Evolutionary conservation across 2,888 invertebrate genomes (phyloP).

Genomic region (Synanthedon formicaeformis): DNA sequence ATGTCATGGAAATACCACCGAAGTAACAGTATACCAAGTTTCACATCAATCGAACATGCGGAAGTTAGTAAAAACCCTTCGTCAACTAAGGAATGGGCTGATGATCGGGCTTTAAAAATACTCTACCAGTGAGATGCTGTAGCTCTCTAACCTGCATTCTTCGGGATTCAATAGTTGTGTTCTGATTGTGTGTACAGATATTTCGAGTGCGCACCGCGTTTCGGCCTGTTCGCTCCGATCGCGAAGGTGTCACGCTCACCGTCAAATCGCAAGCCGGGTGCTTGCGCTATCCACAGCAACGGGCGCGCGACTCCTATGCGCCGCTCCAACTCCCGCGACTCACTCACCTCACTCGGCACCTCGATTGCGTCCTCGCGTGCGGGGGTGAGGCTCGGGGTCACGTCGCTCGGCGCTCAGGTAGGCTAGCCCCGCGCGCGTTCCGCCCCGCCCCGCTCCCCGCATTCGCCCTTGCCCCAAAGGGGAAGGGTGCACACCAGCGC

Average conservation of each 20-base stretch:
- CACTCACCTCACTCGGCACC: conserved; percentile 77
- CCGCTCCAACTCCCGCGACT: conserved; percentile 87
- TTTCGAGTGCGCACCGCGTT: conserved; percentile 91
- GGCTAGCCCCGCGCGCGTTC: conserved; percentile 71
- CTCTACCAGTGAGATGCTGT: neutral
- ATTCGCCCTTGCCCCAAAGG: conserved; percentile 36
- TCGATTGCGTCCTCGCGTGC: conserved; percentile 72
- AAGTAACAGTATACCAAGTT: too few relatives aligned
- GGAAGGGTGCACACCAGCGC: conserved; percentile 14
- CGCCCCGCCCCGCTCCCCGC: conserved; percentile 33
- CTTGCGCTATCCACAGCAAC: conserved; percentile 74
- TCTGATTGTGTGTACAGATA: conserved; percentile 74
- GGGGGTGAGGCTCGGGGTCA: conserved; percentile 81
- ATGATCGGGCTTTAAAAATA: neutral
- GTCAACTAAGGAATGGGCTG: too few relatives aligned
- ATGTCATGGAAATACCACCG: too few relatives aligned
- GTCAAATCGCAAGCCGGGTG: conserved; percentile 75
- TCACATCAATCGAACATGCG: too few relatives aligned
- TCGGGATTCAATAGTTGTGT: neutral
- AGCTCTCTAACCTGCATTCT: neutral
- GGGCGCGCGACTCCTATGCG: conserved; percentile 72
- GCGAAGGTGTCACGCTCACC: conserved; percentile 91
- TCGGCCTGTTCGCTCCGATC: conserved; percentile 93
- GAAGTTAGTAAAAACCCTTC: too few relatives aligned
- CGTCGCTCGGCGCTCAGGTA: conserved; percentile 75